Percentiles rank a stretch among this genome's conserved stretches.
These are phyloP conservation scores for Ashinkailepas kermadecensis DNA, from an alignment of 2,888 invertebrate species.

Conservation along the genomic window DNA sequence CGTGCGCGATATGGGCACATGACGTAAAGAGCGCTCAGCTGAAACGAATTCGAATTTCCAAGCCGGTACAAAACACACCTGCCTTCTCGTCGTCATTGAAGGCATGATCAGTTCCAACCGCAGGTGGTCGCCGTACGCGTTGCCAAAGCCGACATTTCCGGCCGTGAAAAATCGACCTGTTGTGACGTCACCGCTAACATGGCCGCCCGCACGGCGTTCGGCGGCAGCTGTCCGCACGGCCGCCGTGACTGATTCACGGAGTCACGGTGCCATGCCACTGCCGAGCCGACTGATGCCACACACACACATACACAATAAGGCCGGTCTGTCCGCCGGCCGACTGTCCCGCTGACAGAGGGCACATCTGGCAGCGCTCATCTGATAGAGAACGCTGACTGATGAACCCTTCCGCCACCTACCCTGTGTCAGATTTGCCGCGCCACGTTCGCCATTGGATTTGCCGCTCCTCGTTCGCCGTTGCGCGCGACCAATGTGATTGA, in stretches of 20 bases:
- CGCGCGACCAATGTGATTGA: neutral
- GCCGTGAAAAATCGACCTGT: neutral
- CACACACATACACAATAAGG: no score
- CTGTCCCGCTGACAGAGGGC: no score
- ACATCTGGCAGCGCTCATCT: neutral
- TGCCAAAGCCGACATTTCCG: neutral
- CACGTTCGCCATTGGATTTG: neutral
- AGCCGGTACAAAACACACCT: neutral
- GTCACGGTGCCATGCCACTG: no score
- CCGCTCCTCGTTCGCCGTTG: no score
- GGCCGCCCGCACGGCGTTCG: neutral
- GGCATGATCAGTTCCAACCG: neutral
- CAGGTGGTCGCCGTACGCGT: neutral
- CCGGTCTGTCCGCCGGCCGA: no score
- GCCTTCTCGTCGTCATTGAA: neutral
- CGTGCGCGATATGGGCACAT: no score
- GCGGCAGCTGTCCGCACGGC: neutral
- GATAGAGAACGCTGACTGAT: neutral
- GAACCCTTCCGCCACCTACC: neutral
- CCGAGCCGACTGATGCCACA: no score
- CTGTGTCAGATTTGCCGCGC: neutral
- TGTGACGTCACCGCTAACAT: neutral
- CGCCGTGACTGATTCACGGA: neutral
- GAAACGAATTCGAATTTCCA: neutral
- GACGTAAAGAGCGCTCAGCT: no score